Evolutionary conservation across 2,113 vertebrate species (phyloP).

Genomic region (Willisornis vidua): DNA sequence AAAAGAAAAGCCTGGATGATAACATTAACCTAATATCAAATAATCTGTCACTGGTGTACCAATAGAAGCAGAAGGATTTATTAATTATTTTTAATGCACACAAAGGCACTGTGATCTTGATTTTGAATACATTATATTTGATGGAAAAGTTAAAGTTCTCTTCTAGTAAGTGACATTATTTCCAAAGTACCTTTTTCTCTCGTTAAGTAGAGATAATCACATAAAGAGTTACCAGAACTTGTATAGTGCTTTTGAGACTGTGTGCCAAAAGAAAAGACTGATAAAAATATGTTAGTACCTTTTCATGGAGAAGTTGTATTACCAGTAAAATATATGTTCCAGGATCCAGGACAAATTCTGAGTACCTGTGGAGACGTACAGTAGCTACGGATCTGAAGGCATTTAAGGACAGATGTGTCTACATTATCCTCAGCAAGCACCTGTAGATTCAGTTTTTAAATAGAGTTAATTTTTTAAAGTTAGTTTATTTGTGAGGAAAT

Average conservation of each 20-base stretch:
- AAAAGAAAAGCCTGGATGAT: not conserved
- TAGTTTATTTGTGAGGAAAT: not conserved
- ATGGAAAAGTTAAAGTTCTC: not conserved
- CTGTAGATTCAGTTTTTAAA: not conserved
- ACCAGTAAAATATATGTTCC: not conserved
- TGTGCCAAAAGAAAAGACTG: not conserved
- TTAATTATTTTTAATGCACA: not conserved
- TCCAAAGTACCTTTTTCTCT: not conserved
- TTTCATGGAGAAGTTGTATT: not conserved
- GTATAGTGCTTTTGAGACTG: not conserved
- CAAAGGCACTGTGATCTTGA: not conserved
- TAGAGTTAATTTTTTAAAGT: not conserved
- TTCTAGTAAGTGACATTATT: not conserved
- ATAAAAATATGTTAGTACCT: not conserved
- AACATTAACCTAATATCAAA: not conserved
- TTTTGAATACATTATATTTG: not conserved
- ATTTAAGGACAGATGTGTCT: not conserved
- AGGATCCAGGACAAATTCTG: not conserved
- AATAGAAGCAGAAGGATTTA: not conserved
- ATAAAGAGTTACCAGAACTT: not conserved
- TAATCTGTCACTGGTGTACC: not conserved
- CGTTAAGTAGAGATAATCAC: not conserved
- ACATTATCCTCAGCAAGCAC: not conserved
- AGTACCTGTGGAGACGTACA: not conserved
- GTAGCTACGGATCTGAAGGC: not conserved